Conservation (phyloP, 53 echinoderm and acorn worm species). For the Crossaster papposus region DNA sequence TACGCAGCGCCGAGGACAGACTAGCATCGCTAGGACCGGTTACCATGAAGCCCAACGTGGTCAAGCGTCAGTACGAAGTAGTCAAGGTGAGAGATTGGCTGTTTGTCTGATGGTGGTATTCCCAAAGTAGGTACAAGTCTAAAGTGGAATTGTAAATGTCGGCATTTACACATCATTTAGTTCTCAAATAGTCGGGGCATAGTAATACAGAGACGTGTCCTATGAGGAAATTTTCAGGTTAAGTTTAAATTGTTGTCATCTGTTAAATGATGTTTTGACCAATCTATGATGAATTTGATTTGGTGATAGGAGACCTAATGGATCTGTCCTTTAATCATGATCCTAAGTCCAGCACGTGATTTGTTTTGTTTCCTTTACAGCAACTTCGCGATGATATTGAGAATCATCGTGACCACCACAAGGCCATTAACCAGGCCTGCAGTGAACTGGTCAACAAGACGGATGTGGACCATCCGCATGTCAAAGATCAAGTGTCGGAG, state of each 20-base stretch:
- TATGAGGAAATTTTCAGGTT: not conserved
- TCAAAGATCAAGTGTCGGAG: conserved; percentile 89
- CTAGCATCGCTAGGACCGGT: conserved; percentile 87
- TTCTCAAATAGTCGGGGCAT: too few relatives aligned
- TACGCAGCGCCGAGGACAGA: conserved; percentile 91
- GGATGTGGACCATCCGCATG: conserved; percentile 89
- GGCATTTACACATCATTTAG: too few relatives aligned
- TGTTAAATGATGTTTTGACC: too few relatives aligned
- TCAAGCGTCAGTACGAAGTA: conserved; percentile 91
- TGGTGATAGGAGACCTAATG: too few relatives aligned
- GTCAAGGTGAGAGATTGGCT: conserved; percentile 89
- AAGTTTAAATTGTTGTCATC: too few relatives aligned
- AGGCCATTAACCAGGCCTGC: conserved; percentile 80
- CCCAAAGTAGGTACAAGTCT: too few relatives aligned
- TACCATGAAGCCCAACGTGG: conserved; percentile 86
- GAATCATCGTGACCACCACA: conserved; percentile 94
- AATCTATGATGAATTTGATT: too few relatives aligned
- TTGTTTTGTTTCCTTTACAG: not conserved
- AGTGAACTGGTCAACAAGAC: conserved; percentile 80
- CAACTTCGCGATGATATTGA: conserved; percentile 88
- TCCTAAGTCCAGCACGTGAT: too few relatives aligned
- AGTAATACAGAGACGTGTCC: not conserved
- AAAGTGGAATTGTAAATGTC: not conserved
- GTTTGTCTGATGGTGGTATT: not conserved
- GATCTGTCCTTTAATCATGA: too few relatives aligned